These are phyloP conservation scores for Aphaenogaster ashmeadi DNA, from an alignment of 1,140 invertebrate species.

Conservation along the genomic window DNA sequence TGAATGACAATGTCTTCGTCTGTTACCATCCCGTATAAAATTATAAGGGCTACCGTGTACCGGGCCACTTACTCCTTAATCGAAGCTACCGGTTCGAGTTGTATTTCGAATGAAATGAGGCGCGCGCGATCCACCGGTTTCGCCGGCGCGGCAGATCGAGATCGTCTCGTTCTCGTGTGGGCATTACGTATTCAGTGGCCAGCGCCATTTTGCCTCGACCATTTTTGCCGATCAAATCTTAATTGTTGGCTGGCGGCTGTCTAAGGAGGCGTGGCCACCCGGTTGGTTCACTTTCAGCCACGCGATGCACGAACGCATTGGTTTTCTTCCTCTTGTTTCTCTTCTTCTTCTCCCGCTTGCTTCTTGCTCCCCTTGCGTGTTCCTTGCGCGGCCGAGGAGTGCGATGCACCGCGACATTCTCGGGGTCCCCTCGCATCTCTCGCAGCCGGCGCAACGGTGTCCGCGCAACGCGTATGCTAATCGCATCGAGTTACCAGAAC, in stretches of 20 bases:
- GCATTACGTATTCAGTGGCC: conserved; percentile 86
- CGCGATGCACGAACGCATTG: conserved; percentile 85
- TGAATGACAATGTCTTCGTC: conserved; percentile 43
- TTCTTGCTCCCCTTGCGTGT: conserved; percentile 64
- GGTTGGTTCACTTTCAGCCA: conserved; percentile 84
- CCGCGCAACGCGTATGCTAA: conserved; percentile 79
- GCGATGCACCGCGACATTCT: conserved; percentile 67
- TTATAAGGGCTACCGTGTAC: conserved; percentile 26
- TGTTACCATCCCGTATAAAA: conserved; percentile 12
- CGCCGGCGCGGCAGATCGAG: conserved; percentile 58
- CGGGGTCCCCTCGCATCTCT: conserved; percentile 38
- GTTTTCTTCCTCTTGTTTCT: conserved; percentile 80
- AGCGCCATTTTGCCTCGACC: conserved; percentile 87
- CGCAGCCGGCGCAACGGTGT: conserved; percentile 41
- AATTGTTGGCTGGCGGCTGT: conserved; percentile 88
- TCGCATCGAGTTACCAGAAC: conserved; percentile 64
- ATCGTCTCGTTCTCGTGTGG: conserved; percentile 66
- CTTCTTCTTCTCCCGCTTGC: conserved; percentile 49
- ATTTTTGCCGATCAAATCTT: conserved; percentile 88
- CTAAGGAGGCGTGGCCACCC: conserved; percentile 86
- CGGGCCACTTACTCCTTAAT: conserved; percentile 59
- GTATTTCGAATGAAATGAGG: conserved; percentile 65
- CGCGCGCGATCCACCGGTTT: conserved; percentile 69
- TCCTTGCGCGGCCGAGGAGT: conserved; percentile 64
- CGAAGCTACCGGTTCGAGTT: conserved; percentile 60